Evolutionary conservation across 2,888 invertebrate species (phyloP), one percentile per base, ranked within the genome.

Genomic region (Mythimna ferrago): DNA sequence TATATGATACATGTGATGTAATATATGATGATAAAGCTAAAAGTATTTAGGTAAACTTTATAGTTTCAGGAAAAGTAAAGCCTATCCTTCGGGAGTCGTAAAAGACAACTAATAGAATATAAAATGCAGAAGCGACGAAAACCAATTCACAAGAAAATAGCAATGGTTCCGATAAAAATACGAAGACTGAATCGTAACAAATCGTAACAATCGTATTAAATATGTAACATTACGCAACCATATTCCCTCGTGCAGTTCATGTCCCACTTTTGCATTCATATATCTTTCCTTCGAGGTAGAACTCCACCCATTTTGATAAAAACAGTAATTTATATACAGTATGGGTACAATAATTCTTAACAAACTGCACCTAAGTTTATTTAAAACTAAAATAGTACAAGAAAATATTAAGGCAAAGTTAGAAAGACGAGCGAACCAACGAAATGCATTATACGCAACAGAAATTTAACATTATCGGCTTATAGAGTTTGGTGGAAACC

Each of bases 391-490:
- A 81, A 86, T 60, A 70, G 67, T 66, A 66, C 57, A 44, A 73
- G 64, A 77, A 78, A 78, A 86, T 85, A 78, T 73, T 63, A 80
- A 57, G 57, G 44, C 73, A 64, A 76, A 79, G 68, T 83, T 85
- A 67, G 61, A 71, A 84, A 81, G 72, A 71, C 73, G 57, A 44
- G 21, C 54, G 44, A 54, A 35, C 77, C 65, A 76, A 69, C 66
- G 41, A 74, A 83, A 81, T 86, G 80, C 85, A 87, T 81, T 82
- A 81, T 77, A 82, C 77, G 83, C 80, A 86, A 86, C 88, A 81
- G 82, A 85, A 86, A 85, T 85, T 78, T 72, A 80, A 85, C 83
- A 86, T 82, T 85, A 87, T 82, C 81, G 81, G 76, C 80, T 87
- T 88, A 86, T 74, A 81, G 86, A 87, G 72, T 87, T 87, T 62